Base-by-base conservation (phyloP, 2,888 invertebrate genomes). In the Pasiphila rectangulata region DNA sequence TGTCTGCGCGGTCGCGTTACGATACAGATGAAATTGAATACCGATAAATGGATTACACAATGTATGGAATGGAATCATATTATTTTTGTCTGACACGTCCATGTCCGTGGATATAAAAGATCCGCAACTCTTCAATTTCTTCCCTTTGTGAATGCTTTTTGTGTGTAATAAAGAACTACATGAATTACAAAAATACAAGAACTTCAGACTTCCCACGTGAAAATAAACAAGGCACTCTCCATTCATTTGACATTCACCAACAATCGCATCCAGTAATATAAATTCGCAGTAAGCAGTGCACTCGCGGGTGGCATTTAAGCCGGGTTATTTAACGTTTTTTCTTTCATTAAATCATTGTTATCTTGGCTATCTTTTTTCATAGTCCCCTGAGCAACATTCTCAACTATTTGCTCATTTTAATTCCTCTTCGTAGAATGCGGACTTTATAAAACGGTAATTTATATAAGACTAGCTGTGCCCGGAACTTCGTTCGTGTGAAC, bases 311-410 rank as follows among this genome's bases (percentile, higher is more conserved):
- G 63, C 68, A 71, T 74, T 74, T 67, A 57, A 60, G 67, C 64
- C 54, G 57, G 61, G 61, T 59, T 66, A 64, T 61, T 63, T 68
- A 62, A 72, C 71, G 64, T 71, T 72, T 72, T 72, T 69, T 64
- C 67, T 67, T 72, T 74, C 77, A 75, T 78, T 79, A 79, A 77
- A 79, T 77, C 79, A 77, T 72, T 72, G 75, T 77, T 78, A 76
- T 75, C 75, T 72, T 63, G 56, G 64, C 62, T 69, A 65, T 70
- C 63, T 63, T 67, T 68, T 67, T 68, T 52, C 47, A 32, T 48
- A 40, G 40, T 67, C 56, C 60, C 55, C 47, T 43, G 44, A 65
- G 53, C 63, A 60, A 57, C 44, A 45, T 45, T 36, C 37, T 29
- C 35, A 60, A 64, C 60, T 68, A 62, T 63, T 58, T 32, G 16